Conservation (phyloP, 2,113 vertebrate species). For the Sitta europaea region DNA sequence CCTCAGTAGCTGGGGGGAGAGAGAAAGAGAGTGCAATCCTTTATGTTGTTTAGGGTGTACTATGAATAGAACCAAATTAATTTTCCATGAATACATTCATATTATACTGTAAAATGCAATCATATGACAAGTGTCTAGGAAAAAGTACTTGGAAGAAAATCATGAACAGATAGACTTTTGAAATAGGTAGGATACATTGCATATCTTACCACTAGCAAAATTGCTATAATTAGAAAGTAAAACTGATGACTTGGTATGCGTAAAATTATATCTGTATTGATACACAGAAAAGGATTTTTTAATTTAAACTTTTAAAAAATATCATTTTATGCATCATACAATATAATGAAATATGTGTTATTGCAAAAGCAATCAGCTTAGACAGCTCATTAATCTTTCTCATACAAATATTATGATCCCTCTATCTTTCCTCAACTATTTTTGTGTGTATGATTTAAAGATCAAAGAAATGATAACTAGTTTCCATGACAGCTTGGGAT, state of each 20-base stretch:
- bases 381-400: slow-evolving; percentile 26
- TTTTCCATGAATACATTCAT: neutral
- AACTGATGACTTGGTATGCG: neutral
- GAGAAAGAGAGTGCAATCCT: neutral
- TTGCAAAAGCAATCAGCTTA: neutral
- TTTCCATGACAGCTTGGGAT: slow-evolving; percentile 10
- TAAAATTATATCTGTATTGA: neutral
- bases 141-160: slow-evolving; percentile 14
- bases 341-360: slow-evolving; percentile 9
- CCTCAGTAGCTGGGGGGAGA: neutral
- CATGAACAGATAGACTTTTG: neutral
- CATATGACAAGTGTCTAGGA: slow-evolving; percentile 5
- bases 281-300: neutral
- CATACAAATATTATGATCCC: slow-evolving; percentile 29
- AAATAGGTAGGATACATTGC: neutral
- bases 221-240: slow-evolving; percentile 15
- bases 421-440: slow-evolving; percentile 2
- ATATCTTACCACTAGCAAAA: neutral
- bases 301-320: neutral
- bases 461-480: slow-evolving; percentile 40
- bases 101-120: slow-evolving; percentile 63
- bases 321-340: neutral
- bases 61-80: slow-evolving; percentile 41
- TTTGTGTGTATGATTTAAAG: neutral
- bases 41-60: neutral